These are phyloP conservation scores for Bombus turneri DNA, from an alignment of 1,140 invertebrate genomes.

Conservation along the genomic window DNA sequence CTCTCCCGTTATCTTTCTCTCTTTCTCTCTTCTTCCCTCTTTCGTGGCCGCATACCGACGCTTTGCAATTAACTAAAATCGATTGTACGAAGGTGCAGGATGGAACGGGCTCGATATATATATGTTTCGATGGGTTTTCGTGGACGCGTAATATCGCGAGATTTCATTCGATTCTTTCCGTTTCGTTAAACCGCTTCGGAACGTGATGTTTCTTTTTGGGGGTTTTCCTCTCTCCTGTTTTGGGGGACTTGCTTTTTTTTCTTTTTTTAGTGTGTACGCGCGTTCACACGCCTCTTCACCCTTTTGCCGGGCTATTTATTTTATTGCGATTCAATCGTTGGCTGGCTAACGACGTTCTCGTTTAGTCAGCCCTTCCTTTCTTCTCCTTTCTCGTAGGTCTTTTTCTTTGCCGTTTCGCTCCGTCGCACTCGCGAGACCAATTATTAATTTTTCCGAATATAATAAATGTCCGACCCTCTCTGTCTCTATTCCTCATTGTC, in stretches of 20 bases:
- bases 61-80: constrained; percentile 80
- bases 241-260: neutral
- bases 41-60: constrained; percentile 62
- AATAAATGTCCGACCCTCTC: constrained; percentile 23
- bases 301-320: constrained; percentile 25
- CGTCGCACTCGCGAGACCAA: constrained; percentile 39
- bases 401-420: neutral
- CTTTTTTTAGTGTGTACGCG: neutral
- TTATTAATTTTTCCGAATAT: constrained; percentile 42
- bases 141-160: constrained; percentile 50
- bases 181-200: constrained; percentile 49
- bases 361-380: constrained; percentile 19
- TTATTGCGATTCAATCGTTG: constrained; percentile 35
- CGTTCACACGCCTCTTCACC: neutral
- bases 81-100: constrained; percentile 76
- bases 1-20: constrained; percentile 21
- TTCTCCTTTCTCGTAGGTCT: neutral
- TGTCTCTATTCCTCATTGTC: constrained; percentile 35
- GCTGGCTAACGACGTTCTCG: constrained; percentile 41
- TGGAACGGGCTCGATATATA: constrained; percentile 45
- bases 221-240: neutral
- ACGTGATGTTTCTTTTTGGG: constrained; percentile 7
- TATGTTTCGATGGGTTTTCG: constrained; percentile 39
- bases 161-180: constrained; percentile 50
- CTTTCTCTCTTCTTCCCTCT: constrained; percentile 33